Base-by-base conservation (phyloP, 2,113 vertebrate species). In the Megaptera novaeangliae region DNA sequence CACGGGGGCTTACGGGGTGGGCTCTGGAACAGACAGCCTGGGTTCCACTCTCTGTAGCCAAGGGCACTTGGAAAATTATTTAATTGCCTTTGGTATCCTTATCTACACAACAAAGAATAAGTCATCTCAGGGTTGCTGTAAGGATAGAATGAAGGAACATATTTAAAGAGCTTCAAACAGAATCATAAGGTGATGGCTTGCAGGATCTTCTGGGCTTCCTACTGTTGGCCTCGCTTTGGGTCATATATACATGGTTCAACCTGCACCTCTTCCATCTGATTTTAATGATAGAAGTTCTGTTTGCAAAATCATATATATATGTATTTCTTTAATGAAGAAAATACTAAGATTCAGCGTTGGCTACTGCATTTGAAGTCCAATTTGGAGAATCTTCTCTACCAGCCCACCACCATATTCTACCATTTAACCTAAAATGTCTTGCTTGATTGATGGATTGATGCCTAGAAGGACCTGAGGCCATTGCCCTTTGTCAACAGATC, bases 1-100 rank as follows among this genome's bases (percentile, higher is more conserved):
- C 9, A 14, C 46, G 29, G 18, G 20, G 49, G 21, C 2, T 2
- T 6, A 13, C 0, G 23, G 25, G 8, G 4, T 49, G 12, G 7
- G 6, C 34, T 34, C 41, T 68, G 11, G 59, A 17, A 23, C 17
- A 31, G 2, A 61, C 18, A 27, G 23, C 23, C 46, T n/a, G 23
- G 59, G 15, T 6, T 59, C 41, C 11, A 13, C 39, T 12, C 2
- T 27, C 86, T 25, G 21, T 18, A 36, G 20, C 55, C 34, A 5
- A 61, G 41, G 27, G 52, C 5, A 20, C 39, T 59, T 17, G 34
- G 41, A 25, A 39, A 49, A 17, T 8, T 7, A 55, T 12, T 64
- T 25, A 1, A n/a, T 20, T 29, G 52, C 34, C 13, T 52, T 36
- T 36, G 4, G 15, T 39, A 71, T 87, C n/a, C 18, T 78, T 34